Conservation (phyloP, 2,113 vertebrate genomes). For the Archocentrus centrarchus region DNA sequence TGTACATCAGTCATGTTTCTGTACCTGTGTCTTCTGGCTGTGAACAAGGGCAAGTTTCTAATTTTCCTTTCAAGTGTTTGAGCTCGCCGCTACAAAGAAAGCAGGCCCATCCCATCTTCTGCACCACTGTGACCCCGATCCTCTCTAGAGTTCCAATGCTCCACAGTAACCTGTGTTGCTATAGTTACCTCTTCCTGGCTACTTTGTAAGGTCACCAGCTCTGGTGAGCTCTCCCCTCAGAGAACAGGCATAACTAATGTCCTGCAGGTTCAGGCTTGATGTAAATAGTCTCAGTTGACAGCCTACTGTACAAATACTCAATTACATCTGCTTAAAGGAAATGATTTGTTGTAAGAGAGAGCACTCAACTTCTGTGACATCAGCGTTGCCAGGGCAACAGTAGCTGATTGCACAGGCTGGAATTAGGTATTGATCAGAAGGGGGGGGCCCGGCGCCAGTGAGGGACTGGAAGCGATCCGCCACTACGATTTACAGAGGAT, state of each 20-base stretch:
- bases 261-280: constrained; percentile 88
- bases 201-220: constrained; percentile 91
- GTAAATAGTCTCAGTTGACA: constrained; percentile 95
- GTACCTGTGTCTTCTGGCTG: constrained; percentile 39
- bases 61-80: constrained; percentile 41
- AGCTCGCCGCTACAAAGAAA: constrained; percentile 50
- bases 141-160: constrained; percentile 65
- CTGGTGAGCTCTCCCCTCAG: constrained; percentile 84
- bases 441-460: constrained; percentile 77
- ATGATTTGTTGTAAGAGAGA: constrained; percentile 95
- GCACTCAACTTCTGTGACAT: constrained; percentile 97
- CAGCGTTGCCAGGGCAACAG: constrained; percentile 95
- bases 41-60: constrained; percentile 60
- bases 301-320: constrained; percentile 93
- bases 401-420: constrained; percentile 92
- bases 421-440: constrained; percentile 99
- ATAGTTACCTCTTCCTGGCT: constrained; percentile 90
- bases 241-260: constrained; percentile 92
- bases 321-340: constrained; percentile 97
- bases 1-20: constrained; percentile 60
- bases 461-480: constrained; percentile 89
- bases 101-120: constrained; percentile 41
- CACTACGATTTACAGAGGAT: constrained; percentile 93
- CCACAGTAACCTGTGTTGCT: constrained; percentile 84
- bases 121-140: constrained; percentile 50